A percentile compares a stretch with the other conserved stretches of the same genome.
phyloP scores from a whole-genome alignment of 2,888 invertebrate species.

The Cerastis rubricosa region DNA sequence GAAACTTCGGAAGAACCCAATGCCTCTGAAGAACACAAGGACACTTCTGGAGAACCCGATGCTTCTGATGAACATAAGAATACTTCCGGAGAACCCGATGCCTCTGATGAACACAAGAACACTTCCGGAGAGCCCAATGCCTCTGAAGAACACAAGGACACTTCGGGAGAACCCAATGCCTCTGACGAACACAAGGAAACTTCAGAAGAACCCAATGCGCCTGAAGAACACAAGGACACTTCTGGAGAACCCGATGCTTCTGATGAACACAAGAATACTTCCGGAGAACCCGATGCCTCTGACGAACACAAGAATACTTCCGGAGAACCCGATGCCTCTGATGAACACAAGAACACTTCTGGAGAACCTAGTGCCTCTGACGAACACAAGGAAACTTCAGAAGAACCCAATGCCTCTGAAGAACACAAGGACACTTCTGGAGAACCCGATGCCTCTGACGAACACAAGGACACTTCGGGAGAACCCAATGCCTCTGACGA shows the following conservation, averaged over 20 bases:
- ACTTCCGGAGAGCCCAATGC: background rate
- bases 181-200: background rate
- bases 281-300: background rate
- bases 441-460: background rate
- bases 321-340: background rate
- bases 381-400: background rate
- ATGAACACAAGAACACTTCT: background rate
- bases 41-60: background rate
- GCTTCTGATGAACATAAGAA: background rate
- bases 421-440: background rate
- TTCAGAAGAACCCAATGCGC: background rate
- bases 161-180: background rate
- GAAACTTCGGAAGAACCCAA: background rate
- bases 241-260: background rate
- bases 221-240: no score
- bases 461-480: background rate
- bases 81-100: background rate
- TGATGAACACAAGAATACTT: background rate
- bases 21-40: background rate
- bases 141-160: background rate
- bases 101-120: background rate
- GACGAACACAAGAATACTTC: background rate
- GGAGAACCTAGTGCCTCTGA: background rate
- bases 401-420: no score
- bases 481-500: background rate